phyloP scores from a whole-genome alignment of 2,797 vertebrate genomes.

The Astyanax mexicanus region DNA sequence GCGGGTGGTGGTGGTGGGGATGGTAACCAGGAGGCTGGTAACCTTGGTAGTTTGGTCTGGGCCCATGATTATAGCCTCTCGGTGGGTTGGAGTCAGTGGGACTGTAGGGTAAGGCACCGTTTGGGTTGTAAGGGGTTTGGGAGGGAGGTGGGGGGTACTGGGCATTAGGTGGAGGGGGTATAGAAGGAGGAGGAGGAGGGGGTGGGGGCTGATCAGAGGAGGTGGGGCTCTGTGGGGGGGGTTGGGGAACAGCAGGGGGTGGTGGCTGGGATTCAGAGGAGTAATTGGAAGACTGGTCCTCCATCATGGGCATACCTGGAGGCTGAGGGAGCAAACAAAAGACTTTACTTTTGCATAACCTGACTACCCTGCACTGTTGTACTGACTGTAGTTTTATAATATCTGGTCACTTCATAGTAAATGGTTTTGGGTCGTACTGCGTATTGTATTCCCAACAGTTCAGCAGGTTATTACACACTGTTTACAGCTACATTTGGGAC shows the following conservation, averaged over 20 bases:
- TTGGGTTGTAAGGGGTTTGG: slow-evolving; percentile 72
- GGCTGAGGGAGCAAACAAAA: slow-evolving; percentile 63
- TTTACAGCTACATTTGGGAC: too few species aligned
- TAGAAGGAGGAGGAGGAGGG: slow-evolving; percentile 74
- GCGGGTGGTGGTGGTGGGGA: slow-evolving; percentile 68
- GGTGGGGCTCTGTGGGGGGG: slow-evolving; percentile 77
- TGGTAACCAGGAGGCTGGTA: slow-evolving; percentile 77
- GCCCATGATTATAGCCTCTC: slow-evolving; percentile 74
- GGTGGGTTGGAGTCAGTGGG: slow-evolving; percentile 73
- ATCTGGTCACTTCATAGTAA: too few species aligned
- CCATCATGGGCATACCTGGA: slow-evolving; percentile 79
- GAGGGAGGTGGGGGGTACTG: slow-evolving; percentile 73
- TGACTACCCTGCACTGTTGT: too few species aligned
- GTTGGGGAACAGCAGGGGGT: slow-evolving; percentile 78
- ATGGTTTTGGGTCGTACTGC: too few species aligned
- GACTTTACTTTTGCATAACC: too few species aligned
- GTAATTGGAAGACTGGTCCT: slow-evolving; percentile 77
- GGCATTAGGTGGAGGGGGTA: slow-evolving; percentile 75
- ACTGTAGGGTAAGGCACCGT: slow-evolving; percentile 73
- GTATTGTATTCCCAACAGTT: too few species aligned
- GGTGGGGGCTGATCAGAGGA: slow-evolving; percentile 79
- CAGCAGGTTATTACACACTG: too few species aligned
- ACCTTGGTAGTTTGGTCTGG: slow-evolving; percentile 71
- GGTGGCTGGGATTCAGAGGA: slow-evolving; percentile 75
- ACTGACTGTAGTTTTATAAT: too few species aligned